Evolutionary conservation across 1,140 invertebrate species (phyloP).

Genomic region (Leptopilina clavipes): DNA sequence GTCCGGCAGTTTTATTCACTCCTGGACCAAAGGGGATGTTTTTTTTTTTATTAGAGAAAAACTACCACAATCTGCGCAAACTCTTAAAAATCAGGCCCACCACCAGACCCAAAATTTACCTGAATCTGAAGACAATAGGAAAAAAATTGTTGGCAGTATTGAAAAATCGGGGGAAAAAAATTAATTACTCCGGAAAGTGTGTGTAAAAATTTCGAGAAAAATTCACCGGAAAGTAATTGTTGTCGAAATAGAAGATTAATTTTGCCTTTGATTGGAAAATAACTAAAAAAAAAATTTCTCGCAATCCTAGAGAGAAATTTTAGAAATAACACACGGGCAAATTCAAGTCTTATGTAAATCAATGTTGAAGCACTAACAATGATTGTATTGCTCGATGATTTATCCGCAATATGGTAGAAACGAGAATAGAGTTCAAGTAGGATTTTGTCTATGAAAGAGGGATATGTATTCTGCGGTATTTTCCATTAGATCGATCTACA

Average conservation of each 20-base stretch:
- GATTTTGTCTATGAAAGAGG: slow-evolving; percentile 13
- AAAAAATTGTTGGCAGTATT: neutral
- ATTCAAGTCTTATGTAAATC: neutral
- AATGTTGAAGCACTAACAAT: slow-evolving; percentile 5
- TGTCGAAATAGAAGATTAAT: too few relatives aligned
- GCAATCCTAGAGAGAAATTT: too few relatives aligned
- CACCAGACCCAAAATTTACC: slow-evolving; percentile 14
- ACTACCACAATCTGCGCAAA: neutral
- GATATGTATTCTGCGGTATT: slow-evolving; percentile 9
- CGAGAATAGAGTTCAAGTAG: slow-evolving; percentile 13
- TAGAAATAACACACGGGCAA: too few relatives aligned
- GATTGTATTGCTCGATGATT: neutral
- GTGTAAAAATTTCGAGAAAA: too few relatives aligned
- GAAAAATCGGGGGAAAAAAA: neutral
- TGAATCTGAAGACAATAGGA: neutral
- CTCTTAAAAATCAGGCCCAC: slow-evolving; percentile 4
- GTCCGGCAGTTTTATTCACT: neutral
- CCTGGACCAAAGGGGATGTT: slow-evolving; percentile 21
- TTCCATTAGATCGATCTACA: slow-evolving; percentile 22
- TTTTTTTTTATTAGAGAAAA: too few relatives aligned
- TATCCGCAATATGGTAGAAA: slow-evolving; percentile 3
- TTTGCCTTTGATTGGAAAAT: too few relatives aligned
- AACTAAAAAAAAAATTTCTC: neutral
- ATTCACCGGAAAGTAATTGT: too few relatives aligned
- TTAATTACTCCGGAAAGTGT: neutral